These are phyloP conservation scores for Drosophila mimica DNA, from an alignment of 2,888 invertebrate species.

Conservation along the genomic window DNA sequence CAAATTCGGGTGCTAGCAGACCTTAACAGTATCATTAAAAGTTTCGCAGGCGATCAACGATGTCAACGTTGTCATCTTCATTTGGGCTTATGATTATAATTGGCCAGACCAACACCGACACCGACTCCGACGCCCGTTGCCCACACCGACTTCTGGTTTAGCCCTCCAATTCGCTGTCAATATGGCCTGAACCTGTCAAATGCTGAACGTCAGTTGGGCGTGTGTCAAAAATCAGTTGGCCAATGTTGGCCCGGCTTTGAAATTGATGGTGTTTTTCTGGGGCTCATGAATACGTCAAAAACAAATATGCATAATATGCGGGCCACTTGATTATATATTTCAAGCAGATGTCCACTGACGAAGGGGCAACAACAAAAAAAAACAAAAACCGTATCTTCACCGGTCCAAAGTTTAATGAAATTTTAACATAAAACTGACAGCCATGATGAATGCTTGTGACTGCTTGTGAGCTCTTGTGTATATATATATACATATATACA, in stretches of 20 bases:
- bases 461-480: slow-evolving; percentile 2
- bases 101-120: slow-evolving; percentile 39
- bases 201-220: slow-evolving; percentile 43
- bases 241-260: slow-evolving; percentile 23
- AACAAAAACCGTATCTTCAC: slow-evolving; percentile 3
- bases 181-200: slow-evolving; percentile 61
- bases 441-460: slow-evolving; percentile 59
- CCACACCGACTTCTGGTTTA: slow-evolving; percentile 26
- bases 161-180: slow-evolving; percentile 46
- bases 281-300: slow-evolving; percentile 71
- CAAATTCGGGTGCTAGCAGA: slow-evolving; percentile 34
- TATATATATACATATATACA: neutral
- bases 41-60: slow-evolving; percentile 42
- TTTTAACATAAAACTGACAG: slow-evolving; percentile 66
- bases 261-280: slow-evolving; percentile 73
- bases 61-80: slow-evolving; percentile 71
- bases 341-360: slow-evolving; percentile 22
- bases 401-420: slow-evolving; percentile 71
- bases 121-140: slow-evolving; percentile 4
- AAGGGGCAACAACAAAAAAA: slow-evolving; percentile 22
- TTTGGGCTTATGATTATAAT: slow-evolving; percentile 78
- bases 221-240: slow-evolving; percentile 51
- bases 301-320: slow-evolving; percentile 67
- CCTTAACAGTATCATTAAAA: slow-evolving; percentile 75
- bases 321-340: slow-evolving; percentile 62